Base-by-base conservation (phyloP, 2,888 invertebrate species). In the Scrobipalpa atriplicella region DNA sequence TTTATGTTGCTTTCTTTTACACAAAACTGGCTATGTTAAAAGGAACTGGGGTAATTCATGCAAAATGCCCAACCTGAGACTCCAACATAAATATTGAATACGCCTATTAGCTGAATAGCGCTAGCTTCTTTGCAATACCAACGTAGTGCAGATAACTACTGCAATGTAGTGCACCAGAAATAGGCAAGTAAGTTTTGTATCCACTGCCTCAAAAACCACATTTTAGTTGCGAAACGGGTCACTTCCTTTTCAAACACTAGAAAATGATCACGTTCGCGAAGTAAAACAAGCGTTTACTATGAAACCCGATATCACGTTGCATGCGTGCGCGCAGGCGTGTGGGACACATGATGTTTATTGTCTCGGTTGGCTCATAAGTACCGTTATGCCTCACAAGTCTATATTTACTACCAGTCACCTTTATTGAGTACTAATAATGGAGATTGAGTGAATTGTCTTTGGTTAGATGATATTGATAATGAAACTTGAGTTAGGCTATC, bases 231-330 rank as follows among this genome's bases (percentile, higher is more conserved):
- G 70, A 70, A 70, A 70, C 64, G 70, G 69, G 67, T 66, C 66
- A 71, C 73, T 74, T 75, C 73, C 71, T 71, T 72, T 68, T 41
- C 52, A 65, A 66, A 43, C 56, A 61, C 64, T 69, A 70, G 69
- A 69, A 80, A 79, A 81, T 82, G 78, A 80, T 82, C 81, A 83
- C 83, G 82, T 81, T 81, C 81, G 75, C 76, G 76, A 75, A 78
- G 78, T 79, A 77, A 82, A 82, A 79, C 78, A 79, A 71, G 71
- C 72, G 75, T 78, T 77, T 74, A 72, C 72, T 71, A 74, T 81
- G 83, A 79, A 83, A 83, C 72, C 71, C 68, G 75, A 82, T 69
- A 71, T 81, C 76, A 41, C 19, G 62, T 54, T n/a, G 36, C 47
- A n/a, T 65, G 51, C 58, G 60, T 60, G 19, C 61, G 54, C 51